These are phyloP conservation scores for Ypsolopha scabrella DNA, from an alignment of 2,888 invertebrate genomes.

Conservation along the genomic window DNA sequence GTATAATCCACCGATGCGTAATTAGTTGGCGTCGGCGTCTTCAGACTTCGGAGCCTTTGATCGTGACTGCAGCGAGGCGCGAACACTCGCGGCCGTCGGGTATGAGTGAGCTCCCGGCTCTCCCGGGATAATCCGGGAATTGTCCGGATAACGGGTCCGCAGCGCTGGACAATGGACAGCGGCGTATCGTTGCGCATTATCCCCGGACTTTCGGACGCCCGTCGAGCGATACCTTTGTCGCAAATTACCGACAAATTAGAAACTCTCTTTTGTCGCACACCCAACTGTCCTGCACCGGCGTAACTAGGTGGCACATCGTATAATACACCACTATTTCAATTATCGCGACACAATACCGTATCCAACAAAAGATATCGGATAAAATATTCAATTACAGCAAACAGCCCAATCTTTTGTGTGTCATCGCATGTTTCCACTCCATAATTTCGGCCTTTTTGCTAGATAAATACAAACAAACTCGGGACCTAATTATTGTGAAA, in stretches of 20 bases:
- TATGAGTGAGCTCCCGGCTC: conserved; percentile 18
- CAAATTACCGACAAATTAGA: conserved; percentile 63
- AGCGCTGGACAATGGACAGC: conserved; percentile 35
- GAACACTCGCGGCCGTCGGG: conserved; percentile 39
- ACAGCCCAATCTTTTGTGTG: conserved; percentile 14
- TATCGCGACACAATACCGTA: conserved; percentile 21
- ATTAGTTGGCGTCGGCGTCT: conserved; percentile 45
- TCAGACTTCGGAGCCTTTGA: conserved; percentile 35
- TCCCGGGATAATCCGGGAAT: conserved; percentile 59
- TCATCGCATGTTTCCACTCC: conserved; percentile 29
- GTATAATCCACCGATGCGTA: conserved; percentile 50
- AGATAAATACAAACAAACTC: conserved; percentile 51
- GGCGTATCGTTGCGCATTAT: conserved; percentile 64
- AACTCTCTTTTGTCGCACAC: conserved; percentile 38
- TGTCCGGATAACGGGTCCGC: conserved; percentile 53
- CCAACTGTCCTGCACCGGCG: conserved; percentile 44
- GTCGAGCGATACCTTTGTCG: conserved; percentile 41
- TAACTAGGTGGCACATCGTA: conserved; percentile 56
- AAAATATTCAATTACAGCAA: not conserved
- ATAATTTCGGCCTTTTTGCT: conserved; percentile 31
- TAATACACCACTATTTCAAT: conserved; percentile 21
- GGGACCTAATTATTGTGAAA: conserved; percentile 53
- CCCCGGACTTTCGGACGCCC: conserved; percentile 39
- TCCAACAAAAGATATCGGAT: not conserved
- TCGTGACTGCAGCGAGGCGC: conserved; percentile 60